Conservation (phyloP, 2,113 vertebrate species). For the Potamarius usumacintae region DNA sequence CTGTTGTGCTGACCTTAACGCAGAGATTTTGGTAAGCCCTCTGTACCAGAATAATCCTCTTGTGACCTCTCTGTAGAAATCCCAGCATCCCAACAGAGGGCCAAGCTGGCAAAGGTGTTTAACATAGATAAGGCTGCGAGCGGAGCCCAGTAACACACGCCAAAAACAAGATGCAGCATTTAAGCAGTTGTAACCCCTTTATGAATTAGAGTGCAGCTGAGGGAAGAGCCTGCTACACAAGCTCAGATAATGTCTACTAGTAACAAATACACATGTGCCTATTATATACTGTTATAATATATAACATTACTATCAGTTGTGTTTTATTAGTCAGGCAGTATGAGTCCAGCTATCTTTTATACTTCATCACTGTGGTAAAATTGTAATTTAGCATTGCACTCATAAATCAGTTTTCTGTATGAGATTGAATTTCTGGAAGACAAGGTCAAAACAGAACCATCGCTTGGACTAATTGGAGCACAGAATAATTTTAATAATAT, state of each 20-base stretch:
- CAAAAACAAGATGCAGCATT: constrained; percentile 52
- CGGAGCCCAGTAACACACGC: constrained; percentile 43
- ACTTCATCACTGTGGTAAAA: background rate
- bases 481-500: background rate
- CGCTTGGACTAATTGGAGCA: background rate
- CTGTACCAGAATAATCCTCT: constrained; percentile 62
- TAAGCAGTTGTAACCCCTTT: constrained; percentile 58
- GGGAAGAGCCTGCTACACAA: constrained; percentile 24
- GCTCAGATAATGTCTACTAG: constrained; percentile 35
- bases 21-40: constrained; percentile 53
- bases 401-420: background rate
- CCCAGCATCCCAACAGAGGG: constrained; percentile 63
- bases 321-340: background rate
- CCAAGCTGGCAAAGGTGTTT: constrained; percentile 72
- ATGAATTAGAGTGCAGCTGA: constrained; percentile 52
- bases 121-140: constrained; percentile 70
- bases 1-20: constrained; percentile 72
- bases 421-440: background rate
- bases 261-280: background rate
- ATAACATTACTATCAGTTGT: background rate
- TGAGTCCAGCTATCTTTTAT: background rate
- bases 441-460: background rate
- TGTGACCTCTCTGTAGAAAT: constrained; percentile 64
- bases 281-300: background rate
- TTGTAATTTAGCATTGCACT: background rate